Base-by-base conservation (phyloP, 2,888 invertebrate species). In the Dorcus hopei region DNA sequence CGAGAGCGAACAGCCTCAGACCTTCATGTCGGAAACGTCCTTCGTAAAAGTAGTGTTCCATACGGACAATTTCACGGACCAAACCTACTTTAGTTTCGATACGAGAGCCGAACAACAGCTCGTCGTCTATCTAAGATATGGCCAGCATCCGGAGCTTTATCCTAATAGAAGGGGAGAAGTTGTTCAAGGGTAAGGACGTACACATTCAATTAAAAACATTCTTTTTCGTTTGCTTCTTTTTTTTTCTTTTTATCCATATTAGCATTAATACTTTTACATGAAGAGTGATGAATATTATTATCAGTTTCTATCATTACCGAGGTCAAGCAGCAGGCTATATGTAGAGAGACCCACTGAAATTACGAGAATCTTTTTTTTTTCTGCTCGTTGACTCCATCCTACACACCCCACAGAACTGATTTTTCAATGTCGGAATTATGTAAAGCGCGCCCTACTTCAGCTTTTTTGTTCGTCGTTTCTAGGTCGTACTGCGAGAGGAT, bases 1-100 rank as follows among this genome's bases (percentile, higher is more conserved):
- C 0, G 95, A 95, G 78, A 93, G 92, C 51, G 95, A 95, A 73
- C 94, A 95, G 71, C 93, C 94, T 0, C 93, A 95, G 80, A 94
- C 93, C 33, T 95, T 95, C 82, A 95, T 95, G 79, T 95, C 94
- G 53, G 95, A 95, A 80, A 95, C 95, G 54, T 93, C 91, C 77
- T 93, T 93, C 80, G 93, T 95, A 58, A 92, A 93, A 78, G 88
- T 95, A 62, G 85, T 93, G 65, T 95, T 95, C 80, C 93, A 93
- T 76, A 91, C 92, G 42, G 94, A 95, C 78, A 94, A 94, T 81
- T 95, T 93, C 80, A 94, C 95, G 49, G 93, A 94, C 77, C 94
- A 95, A 80, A 91, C 91, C 2, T 92, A 91, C 80, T 90, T 91
- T 77, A 90, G 90, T 70, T 91, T 92, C 75, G 91, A 91, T 74